These are phyloP conservation scores for Papilio machaon DNA, from an alignment of 1,140 invertebrate genomes.

Conservation along the genomic window DNA sequence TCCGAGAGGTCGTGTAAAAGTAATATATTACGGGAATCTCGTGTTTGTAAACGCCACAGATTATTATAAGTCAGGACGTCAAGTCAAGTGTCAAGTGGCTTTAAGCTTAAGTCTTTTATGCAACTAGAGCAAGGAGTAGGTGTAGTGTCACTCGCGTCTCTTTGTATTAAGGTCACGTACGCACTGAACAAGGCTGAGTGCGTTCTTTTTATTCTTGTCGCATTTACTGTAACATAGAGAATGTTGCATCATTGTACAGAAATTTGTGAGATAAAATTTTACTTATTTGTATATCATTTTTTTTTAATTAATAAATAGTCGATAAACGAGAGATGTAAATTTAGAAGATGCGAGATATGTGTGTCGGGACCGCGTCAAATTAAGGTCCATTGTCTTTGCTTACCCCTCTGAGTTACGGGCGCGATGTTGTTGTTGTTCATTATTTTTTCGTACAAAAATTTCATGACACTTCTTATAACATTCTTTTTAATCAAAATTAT, in stretches of 20 bases:
- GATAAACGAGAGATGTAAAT: too few species aligned
- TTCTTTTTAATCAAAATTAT: too few species aligned
- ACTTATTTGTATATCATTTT: conserved; percentile 34
- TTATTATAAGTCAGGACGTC: background rate
- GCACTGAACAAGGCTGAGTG: background rate
- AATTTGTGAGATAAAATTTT: background rate
- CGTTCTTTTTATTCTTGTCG: conserved; percentile 9
- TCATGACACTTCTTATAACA: too few species aligned
- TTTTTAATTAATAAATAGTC: too few species aligned
- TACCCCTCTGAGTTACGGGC: too few species aligned
- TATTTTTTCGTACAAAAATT: too few species aligned
- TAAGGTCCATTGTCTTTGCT: too few species aligned
- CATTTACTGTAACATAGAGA: background rate
- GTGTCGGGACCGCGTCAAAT: too few species aligned
- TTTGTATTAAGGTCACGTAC: conserved; percentile 10
- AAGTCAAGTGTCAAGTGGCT: background rate
- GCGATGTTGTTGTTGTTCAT: too few species aligned
- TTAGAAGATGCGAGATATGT: too few species aligned
- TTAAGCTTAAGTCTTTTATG: background rate
- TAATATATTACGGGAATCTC: background rate
- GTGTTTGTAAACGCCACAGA: background rate
- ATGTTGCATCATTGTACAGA: background rate
- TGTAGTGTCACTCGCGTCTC: background rate
- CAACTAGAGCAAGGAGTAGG: conserved; percentile 9
- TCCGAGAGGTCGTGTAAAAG: too few species aligned